A percentile compares a stretch with the other conserved stretches of the same genome.
Conservation (phyloP, 2,797 vertebrate genomes). For the Trachurus trachurus region DNA sequence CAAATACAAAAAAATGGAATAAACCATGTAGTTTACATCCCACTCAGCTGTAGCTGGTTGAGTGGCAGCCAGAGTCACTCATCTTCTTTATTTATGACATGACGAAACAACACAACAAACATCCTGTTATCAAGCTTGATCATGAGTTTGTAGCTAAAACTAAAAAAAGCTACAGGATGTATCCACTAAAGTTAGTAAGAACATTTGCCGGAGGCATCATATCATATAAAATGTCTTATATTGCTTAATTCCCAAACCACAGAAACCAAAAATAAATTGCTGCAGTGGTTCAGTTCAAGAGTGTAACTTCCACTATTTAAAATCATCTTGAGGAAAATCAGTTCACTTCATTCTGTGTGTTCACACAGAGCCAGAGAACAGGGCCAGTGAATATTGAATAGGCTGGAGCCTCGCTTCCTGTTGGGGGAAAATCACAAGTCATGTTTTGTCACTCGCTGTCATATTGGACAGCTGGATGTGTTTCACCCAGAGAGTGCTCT, state of each 20-base stretch:
- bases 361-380: not conserved
- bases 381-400: conserved; percentile 9
- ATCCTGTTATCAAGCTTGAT: not conserved
- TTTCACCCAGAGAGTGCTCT: conserved; percentile 16
- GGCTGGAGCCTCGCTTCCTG: not conserved
- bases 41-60: not conserved
- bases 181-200: not conserved
- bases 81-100: not conserved
- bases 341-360: no score
- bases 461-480: conserved; percentile 13
- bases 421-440: conserved; percentile 21
- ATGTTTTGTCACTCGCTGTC: conserved; percentile 6
- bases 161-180: not conserved
- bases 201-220: no score
- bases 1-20: conserved; percentile 1
- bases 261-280: not conserved
- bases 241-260: not conserved
- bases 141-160: not conserved
- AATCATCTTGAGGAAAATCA: not conserved
- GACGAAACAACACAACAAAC: not conserved
- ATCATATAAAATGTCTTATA: not conserved
- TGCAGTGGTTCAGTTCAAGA: not conserved
- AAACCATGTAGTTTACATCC: not conserved
- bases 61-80: not conserved
- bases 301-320: not conserved